Evolutionary conservation across 2,797 vertebrate genomes (phyloP), one percentile per base, ranked within the genome.

Genomic region (Mormyrops attenuatus): DNA sequence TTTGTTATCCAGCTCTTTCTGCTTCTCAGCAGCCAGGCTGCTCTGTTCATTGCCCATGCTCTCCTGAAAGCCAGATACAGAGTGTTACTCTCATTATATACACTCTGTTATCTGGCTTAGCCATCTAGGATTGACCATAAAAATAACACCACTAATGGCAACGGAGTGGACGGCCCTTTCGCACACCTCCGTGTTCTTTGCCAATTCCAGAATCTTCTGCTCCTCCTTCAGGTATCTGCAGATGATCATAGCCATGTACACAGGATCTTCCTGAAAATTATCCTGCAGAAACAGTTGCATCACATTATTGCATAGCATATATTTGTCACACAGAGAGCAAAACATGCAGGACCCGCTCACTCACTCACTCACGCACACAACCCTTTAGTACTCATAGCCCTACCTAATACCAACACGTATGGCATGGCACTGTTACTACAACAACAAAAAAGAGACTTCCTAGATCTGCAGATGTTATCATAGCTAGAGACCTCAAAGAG

Each of bases 161-260:
- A 5, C 1, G 53, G 85, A 55, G 34, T 44, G 26, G 47, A 22
- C 3, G 1, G 7, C 47, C n/a, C 44, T 26, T 9, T 86, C 11
- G 8, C 4, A 26, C 90, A 92, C 92, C 89, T 93, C 94, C 90
- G 92, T 95, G 38, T 92, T 88, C 53, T 93, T 90, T 8, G 96
- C 96, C 9, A 88, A 90, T 88, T 93, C 94, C 88, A 97, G 90
- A 89, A 97, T 97, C 90, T 96, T 97, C 77, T 95, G 95, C 90
- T 97, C 97, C 88, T 97, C 97, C 50, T 94, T 96, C 85, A 97
- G 93, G 86, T 94, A 96, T 52, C 90, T 96, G 90, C 88, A 93
- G 92, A 97, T 97, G 91, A 97, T 96, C 96, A 97, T 95, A n/a
- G 97, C 97, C 97, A 97, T 97, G 66, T 93, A 94, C 80, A 96